Base-by-base conservation (phyloP, 2,888 invertebrate species). In the Loripinus fragilis region DNA sequence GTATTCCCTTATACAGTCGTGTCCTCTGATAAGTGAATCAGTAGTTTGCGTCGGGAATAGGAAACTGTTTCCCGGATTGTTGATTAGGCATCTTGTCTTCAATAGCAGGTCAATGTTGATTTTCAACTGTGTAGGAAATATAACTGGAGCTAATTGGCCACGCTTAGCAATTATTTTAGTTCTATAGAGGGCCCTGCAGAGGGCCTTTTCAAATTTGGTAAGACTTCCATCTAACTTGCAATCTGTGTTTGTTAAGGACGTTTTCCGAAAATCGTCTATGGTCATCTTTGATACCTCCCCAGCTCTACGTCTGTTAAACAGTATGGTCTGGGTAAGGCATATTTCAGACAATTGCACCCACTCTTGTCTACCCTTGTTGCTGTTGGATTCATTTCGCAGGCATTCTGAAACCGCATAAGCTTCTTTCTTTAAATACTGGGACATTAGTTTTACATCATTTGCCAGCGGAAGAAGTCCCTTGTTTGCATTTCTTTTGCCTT, bases 231-330 rank as follows among this genome's bases (percentile, higher is more conserved):
- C 35, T n/a, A 65, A 66, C 25, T 48, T 8, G 8, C 33, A n/a
- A n/a, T 66, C 48, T 23, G 30, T 66, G 48, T 66, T 50, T 25
- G 45, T n/a, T 28, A 12, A 23, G 12, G 1, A 28, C 33, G 2
- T 45, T 17, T 64, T 41, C 23, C 25, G 10, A 28, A 17, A 73
- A 25, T 73, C 73, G 20, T 5, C 50, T 12, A 42, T 42, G 2
- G 28, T 73, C 35, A 73, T 73, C 20, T 73, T 73, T 1, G 73
- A 73, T 20, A 73, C 73, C 33, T 65, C 66, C 8, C 73, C 73
- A 10, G 73, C 66, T n/a, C 65, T 28, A 23, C 66, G 20, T 20
- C 73, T n/a, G 38, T 66, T 73, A 50, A 73, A 73, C 25, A 65
- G 0, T n/a, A 66, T 67, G 30, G 50, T 48, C 50, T 66, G 66